These are phyloP conservation scores for Trogon surrucura DNA, from an alignment of 2,113 vertebrate species.

Conservation along the genomic window DNA sequence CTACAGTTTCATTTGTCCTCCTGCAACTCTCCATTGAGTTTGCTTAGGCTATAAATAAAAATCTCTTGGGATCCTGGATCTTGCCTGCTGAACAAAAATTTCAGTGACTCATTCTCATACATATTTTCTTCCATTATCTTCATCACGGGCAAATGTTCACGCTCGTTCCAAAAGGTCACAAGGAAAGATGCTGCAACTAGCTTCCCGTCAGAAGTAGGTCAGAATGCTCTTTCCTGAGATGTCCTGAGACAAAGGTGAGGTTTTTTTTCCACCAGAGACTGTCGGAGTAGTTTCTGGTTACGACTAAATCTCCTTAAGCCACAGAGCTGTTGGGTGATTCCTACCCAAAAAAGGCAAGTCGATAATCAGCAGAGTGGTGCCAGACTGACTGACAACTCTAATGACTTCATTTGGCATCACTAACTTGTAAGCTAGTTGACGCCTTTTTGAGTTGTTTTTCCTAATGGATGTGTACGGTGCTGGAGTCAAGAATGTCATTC, in stretches of 20 bases:
- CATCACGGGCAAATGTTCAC: neutral
- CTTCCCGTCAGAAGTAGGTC: slow-evolving; percentile 3
- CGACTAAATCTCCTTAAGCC: neutral
- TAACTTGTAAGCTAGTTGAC: neutral
- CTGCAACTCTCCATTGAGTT: slow-evolving; percentile 21
- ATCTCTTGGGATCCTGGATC: slow-evolving; percentile 64
- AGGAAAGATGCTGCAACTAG: neutral
- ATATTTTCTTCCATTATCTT: slow-evolving; percentile 54
- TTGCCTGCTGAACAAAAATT: slow-evolving; percentile 48
- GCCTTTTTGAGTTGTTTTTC: neutral
- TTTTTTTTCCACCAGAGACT: neutral
- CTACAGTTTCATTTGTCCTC: slow-evolving; percentile 52
- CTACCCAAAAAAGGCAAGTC: slow-evolving; percentile 17
- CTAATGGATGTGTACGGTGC: neutral
- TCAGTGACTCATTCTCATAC: slow-evolving; percentile 71
- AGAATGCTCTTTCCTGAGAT: neutral
- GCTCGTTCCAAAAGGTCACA: neutral
- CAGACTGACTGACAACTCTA: slow-evolving; percentile 34
- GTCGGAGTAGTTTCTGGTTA: neutral
- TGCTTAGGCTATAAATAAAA: slow-evolving; percentile 74
- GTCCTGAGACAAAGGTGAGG: neutral
- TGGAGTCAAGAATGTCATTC: neutral
- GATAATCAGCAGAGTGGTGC: slow-evolving; percentile 9
- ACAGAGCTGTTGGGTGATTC: neutral
- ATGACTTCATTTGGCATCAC: slow-evolving; percentile 58